Evolutionary conservation across 1,140 invertebrate species (phyloP), one percentile per base, ranked within the genome.

Genomic region (Drosophila nebulosa): DNA sequence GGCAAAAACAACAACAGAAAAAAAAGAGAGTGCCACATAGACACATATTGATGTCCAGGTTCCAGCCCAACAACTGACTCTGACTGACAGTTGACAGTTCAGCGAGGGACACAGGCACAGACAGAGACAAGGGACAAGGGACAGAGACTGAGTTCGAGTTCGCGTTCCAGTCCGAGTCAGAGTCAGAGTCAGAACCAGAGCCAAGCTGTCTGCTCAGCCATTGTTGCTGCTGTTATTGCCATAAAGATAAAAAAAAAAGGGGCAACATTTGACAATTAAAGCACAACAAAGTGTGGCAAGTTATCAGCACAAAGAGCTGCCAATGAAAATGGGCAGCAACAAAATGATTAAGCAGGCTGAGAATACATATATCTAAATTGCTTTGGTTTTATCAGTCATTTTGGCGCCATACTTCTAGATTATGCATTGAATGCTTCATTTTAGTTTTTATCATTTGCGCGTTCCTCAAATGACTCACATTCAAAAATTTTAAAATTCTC

Each of bases 81-180:
- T 71, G 83, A 86, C 74, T 86, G 83, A 86, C 83, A 86, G 83
- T 86, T 86, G 83, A 86, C 83, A 86, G 83, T 88, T 78, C 63
- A 76, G 78, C 83, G 67, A 75, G 78, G 70, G 75, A 83, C 64
- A 60, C 14, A 39, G 32, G 51, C 10, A 58, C 27, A 36, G 53
- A 68, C 42, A 12, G 10, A 21, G 36, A 22, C 53, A 32, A 9
- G 10, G 24, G 30, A 22, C 53, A 26, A 12, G n/a, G 22, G 4
- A 36, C 12, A 56, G 14, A 53, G 36, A 30, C 30, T 58, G 53
- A 65, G 50, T 50, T 56, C 39, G 66, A 61, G 22, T 4, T 50
- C 46, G 26, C 57, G 22, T 4, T 50, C 46, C 18, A 16, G 36
- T 36, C 5, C 9, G 61, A 50, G 16, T 35, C 30, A 53, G 35